phyloP scores from a whole-genome alignment of 2,797 vertebrate genomes.

The Urosaurus nigricauda region DNA sequence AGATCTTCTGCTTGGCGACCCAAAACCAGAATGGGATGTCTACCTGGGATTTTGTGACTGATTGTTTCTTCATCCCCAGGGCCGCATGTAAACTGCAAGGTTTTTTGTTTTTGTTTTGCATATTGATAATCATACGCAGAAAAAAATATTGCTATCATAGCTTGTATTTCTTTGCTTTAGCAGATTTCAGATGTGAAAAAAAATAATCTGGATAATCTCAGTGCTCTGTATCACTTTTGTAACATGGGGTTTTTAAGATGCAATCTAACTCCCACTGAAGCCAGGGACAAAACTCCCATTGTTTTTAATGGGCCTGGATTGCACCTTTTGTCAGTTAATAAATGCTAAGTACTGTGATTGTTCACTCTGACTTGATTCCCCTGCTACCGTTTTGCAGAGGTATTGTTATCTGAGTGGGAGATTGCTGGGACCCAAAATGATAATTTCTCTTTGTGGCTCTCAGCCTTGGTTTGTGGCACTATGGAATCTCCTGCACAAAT shows the following conservation, averaged over 20 bases:
- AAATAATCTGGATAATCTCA: slow-evolving; percentile 27
- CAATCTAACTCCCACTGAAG: slow-evolving; percentile 38
- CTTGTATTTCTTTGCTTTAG: background rate
- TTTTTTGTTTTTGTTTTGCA: background rate
- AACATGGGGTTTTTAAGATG: slow-evolving; percentile 29
- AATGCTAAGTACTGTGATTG: slow-evolving; percentile 43
- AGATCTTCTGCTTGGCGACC: background rate
- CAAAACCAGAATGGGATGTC: background rate
- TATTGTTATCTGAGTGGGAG: slow-evolving; percentile 33
- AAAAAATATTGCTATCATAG: background rate
- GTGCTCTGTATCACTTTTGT: background rate
- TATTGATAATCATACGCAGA: background rate
- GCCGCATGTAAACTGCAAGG: background rate
- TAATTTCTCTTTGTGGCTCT: slow-evolving; percentile 45
- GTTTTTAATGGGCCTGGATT: slow-evolving; percentile 40
- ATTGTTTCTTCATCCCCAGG: background rate
- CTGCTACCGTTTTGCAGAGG: background rate
- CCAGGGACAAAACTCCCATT: slow-evolving; percentile 35
- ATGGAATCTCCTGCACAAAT: slow-evolving; percentile 57
- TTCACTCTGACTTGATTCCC: slow-evolving; percentile 30
- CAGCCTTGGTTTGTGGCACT: background rate
- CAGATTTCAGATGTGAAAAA: slow-evolving; percentile 4
- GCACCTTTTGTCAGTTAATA: slow-evolving; percentile 40
- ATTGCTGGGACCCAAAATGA: slow-evolving; percentile 35
- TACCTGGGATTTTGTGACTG: background rate